Conservation (phyloP, 2,797 vertebrate species). For the Sebastolobus altivelis region DNA sequence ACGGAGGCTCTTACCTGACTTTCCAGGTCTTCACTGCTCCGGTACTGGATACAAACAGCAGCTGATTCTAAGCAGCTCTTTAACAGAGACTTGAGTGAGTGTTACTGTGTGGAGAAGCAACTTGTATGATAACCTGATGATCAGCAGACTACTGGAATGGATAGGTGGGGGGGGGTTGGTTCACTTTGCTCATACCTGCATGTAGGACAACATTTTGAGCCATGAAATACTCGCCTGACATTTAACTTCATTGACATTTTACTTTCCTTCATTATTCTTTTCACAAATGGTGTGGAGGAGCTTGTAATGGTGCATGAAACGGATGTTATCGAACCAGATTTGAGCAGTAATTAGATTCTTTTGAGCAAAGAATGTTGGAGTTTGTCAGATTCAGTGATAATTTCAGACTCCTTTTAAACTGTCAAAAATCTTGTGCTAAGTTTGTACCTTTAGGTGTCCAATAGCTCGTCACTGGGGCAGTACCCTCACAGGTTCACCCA, state of each 20-base stretch:
- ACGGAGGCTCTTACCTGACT: conserved; percentile 25
- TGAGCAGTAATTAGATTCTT: neutral
- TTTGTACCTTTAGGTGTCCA: too few relatives aligned
- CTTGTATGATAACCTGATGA: neutral
- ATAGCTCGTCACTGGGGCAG: too few relatives aligned
- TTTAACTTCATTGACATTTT: neutral
- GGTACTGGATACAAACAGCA: conserved; percentile 34
- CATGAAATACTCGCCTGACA: neutral
- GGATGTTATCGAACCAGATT: neutral
- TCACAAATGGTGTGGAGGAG: neutral
- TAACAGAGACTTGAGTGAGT: conserved; percentile 6
- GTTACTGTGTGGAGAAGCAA: neutral
- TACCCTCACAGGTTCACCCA: too few relatives aligned
- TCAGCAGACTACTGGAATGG: conserved; percentile 13
- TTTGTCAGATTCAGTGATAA: neutral
- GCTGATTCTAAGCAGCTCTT: conserved; percentile 4
- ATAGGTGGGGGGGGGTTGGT: neutral
- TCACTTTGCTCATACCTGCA: conserved; percentile 8
- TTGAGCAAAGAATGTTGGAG: neutral
- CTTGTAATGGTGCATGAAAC: neutral
- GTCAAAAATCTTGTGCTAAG: too few relatives aligned
- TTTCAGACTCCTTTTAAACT: too few relatives aligned
- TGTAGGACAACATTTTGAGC: neutral
- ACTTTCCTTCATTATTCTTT: conserved; percentile 1
- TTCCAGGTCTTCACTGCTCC: neutral